Evolutionary conservation across 2,113 vertebrate species (phyloP), one percentile per base, ranked within the genome.

Genomic region (Pygoscelis antarcticus): DNA sequence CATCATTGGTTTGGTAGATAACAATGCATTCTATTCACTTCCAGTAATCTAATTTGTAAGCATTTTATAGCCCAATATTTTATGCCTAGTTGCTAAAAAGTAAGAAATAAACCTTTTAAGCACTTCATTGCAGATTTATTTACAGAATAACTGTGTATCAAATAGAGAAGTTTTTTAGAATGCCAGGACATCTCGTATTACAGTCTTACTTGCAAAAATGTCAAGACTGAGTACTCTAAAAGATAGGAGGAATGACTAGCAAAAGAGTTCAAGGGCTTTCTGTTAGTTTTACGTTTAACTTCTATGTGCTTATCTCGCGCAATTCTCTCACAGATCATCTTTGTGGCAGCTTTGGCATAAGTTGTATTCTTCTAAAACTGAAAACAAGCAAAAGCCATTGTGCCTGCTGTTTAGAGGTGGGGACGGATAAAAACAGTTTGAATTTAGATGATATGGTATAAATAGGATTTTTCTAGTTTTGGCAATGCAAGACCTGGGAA

Each of bases 31-130:
- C 96, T 96, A 94, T 97, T 97, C 85, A 79, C 91, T 97, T 95
- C 81, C 95, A 95, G 94, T 97, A 97, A 98, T 98, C 94, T 97
- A 97, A 95, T 98, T 97, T 98, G 91, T 91, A 98, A 98, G 93
- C 93, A 92, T 97, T 98, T 98, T 98, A 98, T 96, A 90, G 94
- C 78, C 64, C 93, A 93, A 92, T 90, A 95, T 98, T 98, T 98
- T 98, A 97, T 97, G 77, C 82, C 88, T 95, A 87, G 58, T 96
- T 97, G 86, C 83, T 87, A 95, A 96, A 97, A 98, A 98, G 93
- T 95, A 97, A 95, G 95, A 98, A 98, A 97, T 96, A 97, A 98
- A 98, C 89, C 94, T 96, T 97, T 97, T 97, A 97, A 97, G 93
- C 46, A 91, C 88, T 97, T 97, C 90, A 93, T 90, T 97, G 91